These are phyloP conservation scores for Anastrepha ludens DNA, from an alignment of 1,140 invertebrate species.

Conservation along the genomic window DNA sequence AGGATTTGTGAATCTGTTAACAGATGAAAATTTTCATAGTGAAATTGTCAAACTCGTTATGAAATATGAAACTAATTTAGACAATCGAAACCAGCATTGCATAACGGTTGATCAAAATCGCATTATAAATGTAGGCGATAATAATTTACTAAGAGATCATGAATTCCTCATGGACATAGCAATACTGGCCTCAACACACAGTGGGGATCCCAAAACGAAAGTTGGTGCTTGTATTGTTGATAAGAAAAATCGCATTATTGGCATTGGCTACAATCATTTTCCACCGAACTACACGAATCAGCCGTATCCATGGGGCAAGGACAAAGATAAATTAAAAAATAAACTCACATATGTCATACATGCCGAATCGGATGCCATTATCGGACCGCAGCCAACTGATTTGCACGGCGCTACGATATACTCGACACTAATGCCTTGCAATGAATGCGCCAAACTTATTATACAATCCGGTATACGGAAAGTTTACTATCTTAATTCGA, in stretches of 20 bases:
- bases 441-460: conserved; percentile 97
- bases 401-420: conserved; percentile 89
- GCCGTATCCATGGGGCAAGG: conserved; percentile 89
- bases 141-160: conserved; percentile 62
- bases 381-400: conserved; percentile 90
- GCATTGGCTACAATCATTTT: conserved; percentile 97
- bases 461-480: conserved; percentile 93
- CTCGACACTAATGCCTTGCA: conserved; percentile 93
- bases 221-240: conserved; percentile 96
- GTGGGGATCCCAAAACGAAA: conserved; percentile 94
- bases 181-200: conserved; percentile 86
- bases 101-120: neutral
- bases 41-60: neutral
- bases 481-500: conserved; percentile 88
- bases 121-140: neutral
- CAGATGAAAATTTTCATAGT: neutral
- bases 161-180: conserved; percentile 96
- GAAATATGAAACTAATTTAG: neutral
- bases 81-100: neutral
- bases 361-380: conserved; percentile 96
- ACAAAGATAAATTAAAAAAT: conserved; percentile 77
- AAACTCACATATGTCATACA: conserved; percentile 96
- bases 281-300: conserved; percentile 92
- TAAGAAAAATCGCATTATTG: conserved; percentile 91
- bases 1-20: neutral